These are phyloP conservation scores for Eugnorisma glareosa DNA, from an alignment of 2,888 invertebrate species.

Conservation along the genomic window DNA sequence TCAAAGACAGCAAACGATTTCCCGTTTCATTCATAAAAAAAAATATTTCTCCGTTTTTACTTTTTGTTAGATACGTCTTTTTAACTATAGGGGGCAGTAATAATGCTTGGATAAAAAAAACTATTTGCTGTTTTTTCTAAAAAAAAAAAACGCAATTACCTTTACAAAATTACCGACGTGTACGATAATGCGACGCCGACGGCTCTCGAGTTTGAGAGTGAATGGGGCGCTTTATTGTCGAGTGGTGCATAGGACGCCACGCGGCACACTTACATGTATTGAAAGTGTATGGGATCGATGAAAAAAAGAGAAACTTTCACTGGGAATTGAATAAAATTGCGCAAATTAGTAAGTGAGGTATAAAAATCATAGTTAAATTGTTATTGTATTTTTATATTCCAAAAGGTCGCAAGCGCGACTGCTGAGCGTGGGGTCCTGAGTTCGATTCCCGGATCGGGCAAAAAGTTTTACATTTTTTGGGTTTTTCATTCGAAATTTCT, in stretches of 20 bases:
- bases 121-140: background rate
- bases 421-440: no score
- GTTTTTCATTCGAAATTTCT: no score
- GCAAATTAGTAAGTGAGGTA: conserved; percentile 19
- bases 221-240: conserved; percentile 54
- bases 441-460: no score
- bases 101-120: background rate
- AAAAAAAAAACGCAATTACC: conserved; percentile 9
- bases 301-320: conserved; percentile 10
- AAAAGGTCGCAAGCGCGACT: no score
- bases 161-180: conserved; percentile 48
- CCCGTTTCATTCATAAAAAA: no score
- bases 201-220: conserved; percentile 45
- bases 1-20: no score
- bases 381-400: background rate
- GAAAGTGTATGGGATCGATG: conserved; percentile 32
- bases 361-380: conserved; percentile 2
- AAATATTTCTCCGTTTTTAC: no score
- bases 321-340: conserved; percentile 3
- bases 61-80: no score
- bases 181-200: conserved; percentile 29
- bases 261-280: conserved; percentile 61
- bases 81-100: no score
- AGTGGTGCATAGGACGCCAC: conserved; percentile 72
- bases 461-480: no score